Conservation (phyloP, 2,797 vertebrate species). For the Gymnothorax reevesii region DNA sequence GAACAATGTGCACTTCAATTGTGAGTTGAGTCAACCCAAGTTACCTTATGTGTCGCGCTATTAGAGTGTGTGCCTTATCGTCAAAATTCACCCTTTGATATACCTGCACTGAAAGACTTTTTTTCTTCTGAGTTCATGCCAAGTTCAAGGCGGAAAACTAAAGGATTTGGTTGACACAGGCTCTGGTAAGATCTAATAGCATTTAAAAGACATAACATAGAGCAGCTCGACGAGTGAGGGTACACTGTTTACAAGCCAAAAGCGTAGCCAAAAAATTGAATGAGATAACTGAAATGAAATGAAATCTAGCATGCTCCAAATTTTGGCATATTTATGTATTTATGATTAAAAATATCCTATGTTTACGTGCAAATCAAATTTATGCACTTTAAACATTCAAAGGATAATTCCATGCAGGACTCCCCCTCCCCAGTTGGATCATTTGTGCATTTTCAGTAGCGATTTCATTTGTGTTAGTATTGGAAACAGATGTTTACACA, state of each 20-base stretch:
- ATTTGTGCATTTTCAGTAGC: not conserved
- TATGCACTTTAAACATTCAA: not conserved
- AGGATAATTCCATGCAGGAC: not conserved
- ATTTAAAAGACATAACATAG: not conserved
- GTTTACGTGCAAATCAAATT: not conserved
- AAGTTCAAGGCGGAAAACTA: conserved; percentile 51
- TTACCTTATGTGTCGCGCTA: not conserved
- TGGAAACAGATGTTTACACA: conserved; percentile 1
- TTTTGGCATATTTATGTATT: not conserved
- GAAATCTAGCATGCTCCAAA: not conserved
- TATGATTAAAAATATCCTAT: not conserved
- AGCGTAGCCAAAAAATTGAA: not conserved
- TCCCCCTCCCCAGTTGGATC: too few relatives aligned
- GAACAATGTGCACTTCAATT: not conserved
- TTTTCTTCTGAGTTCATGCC: conserved; percentile 52
- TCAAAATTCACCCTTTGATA: conserved; percentile 30
- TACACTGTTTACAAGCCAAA: conserved; percentile 9
- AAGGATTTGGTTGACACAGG: conserved; percentile 47
- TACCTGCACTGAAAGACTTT: conserved; percentile 40
- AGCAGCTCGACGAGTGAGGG: not conserved
- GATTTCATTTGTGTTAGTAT: not conserved
- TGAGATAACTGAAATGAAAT: not conserved
- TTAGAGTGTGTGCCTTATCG: not conserved
- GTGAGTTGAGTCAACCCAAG: not conserved
- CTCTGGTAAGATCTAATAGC: conserved; percentile 42